A percentile compares a stretch with the other conserved stretches of the same genome.
phyloP scores from a whole-genome alignment of 2,797 vertebrate species.

The Anguilla megastoma region DNA sequence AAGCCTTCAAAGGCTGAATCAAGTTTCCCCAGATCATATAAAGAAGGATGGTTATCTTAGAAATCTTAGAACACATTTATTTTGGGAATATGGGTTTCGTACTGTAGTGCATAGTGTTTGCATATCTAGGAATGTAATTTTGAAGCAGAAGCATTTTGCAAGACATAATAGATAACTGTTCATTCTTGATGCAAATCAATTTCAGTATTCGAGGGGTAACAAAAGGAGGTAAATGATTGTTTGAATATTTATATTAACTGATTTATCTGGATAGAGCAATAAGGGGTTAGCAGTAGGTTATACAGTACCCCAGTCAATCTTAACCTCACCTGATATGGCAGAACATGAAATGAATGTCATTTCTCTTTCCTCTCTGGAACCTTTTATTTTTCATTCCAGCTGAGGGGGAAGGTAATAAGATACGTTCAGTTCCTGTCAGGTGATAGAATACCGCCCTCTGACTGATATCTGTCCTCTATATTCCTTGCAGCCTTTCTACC shows the following conservation, averaged over 20 bases:
- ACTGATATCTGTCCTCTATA: conserved; percentile 49
- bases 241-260: background rate
- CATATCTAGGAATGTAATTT: conserved; percentile 20
- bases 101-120: conserved; percentile 6
- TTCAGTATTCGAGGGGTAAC: background rate
- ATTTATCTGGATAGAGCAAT: background rate
- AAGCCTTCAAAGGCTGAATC: conserved; percentile 23
- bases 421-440: conserved; percentile 57
- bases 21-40: conserved; percentile 20
- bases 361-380: conserved; percentile 56
- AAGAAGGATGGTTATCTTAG: background rate
- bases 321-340: conserved; percentile 27
- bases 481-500: conserved; percentile 35
- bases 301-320: background rate
- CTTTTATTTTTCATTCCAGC: conserved; percentile 56
- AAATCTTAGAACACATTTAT: conserved; percentile 22
- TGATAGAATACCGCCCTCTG: conserved; percentile 53
- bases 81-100: background rate
- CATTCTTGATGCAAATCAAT: conserved; percentile 17
- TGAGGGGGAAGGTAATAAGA: conserved; percentile 58
- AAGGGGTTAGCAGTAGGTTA: background rate
- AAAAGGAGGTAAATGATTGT: background rate
- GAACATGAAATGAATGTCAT: conserved; percentile 47
- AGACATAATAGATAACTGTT: background rate
- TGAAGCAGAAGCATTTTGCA: conserved; percentile 17